Evolutionary conservation across 2,797 vertebrate genomes (phyloP).

Genomic region (Pseudochaenichthys georgianus): DNA sequence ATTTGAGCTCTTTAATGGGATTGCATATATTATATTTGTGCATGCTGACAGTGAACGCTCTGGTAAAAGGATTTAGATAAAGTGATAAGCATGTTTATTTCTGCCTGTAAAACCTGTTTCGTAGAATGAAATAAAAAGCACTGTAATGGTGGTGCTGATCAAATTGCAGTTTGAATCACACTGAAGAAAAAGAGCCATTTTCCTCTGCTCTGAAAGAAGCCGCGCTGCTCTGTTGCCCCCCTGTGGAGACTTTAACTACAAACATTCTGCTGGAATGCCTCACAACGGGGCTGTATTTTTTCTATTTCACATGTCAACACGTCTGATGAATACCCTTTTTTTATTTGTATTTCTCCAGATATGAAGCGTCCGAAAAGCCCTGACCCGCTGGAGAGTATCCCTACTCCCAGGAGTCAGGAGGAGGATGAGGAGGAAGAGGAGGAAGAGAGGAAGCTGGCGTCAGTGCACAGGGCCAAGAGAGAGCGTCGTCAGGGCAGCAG

Average conservation of each 20-base stretch:
- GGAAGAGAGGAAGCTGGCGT: conserved; percentile 60
- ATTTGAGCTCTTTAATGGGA: conserved; percentile 41
- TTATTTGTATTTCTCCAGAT: conserved; percentile 69
- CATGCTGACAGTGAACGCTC: conserved; percentile 11
- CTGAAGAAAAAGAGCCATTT: conserved; percentile 27
- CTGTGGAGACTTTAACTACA: conserved; percentile 68
- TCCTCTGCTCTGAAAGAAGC: conserved; percentile 22
- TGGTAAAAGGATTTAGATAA: conserved; percentile 20
- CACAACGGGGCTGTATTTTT: background rate
- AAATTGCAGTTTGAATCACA: conserved; percentile 39
- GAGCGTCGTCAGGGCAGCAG: conserved; percentile 88
- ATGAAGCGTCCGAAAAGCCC: conserved; percentile 92
- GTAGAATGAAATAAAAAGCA: conserved; percentile 14
- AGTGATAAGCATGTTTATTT: conserved; percentile 19
- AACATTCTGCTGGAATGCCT: conserved; percentile 14
- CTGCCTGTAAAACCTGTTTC: conserved; percentile 26
- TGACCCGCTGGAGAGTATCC: conserved; percentile 66
- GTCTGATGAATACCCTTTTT: conserved; percentile 5
- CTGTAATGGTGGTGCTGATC: conserved; percentile 18
- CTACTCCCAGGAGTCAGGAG: conserved; percentile 47
- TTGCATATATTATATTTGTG: conserved; percentile 10
- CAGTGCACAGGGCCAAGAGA: conserved; percentile 84
- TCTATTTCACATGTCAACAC: background rate
- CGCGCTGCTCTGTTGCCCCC: conserved; percentile 75
- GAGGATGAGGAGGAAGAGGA: conserved; percentile 56